Conservation (phyloP, 2,888 invertebrate species). For the Macrophya alboannulata region DNA sequence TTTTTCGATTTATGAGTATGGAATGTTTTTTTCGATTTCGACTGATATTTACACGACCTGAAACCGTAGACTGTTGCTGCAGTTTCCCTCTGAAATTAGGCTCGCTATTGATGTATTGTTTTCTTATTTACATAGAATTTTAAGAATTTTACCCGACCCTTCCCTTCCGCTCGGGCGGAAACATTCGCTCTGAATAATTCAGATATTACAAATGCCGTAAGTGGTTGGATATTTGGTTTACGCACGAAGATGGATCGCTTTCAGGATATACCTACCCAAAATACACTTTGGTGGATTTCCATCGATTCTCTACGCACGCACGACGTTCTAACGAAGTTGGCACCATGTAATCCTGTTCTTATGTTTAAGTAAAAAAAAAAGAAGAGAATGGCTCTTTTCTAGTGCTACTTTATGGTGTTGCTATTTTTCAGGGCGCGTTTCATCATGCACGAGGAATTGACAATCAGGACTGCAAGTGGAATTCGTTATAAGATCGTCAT, state of each 20-base stretch:
- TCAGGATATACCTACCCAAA: neutral
- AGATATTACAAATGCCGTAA: constrained; percentile 13
- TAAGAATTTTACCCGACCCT: neutral
- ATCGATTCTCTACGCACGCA: neutral
- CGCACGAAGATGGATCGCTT: constrained; percentile 23
- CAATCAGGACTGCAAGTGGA: neutral
- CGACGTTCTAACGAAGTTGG: neutral
- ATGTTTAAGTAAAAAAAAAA: neutral
- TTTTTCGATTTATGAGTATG: neutral
- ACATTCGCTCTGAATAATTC: constrained; percentile 42
- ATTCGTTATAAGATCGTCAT: neutral
- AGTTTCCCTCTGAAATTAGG: neutral
- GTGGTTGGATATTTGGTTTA: constrained; percentile 26
- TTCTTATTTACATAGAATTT: neutral
- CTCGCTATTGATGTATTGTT: neutral
- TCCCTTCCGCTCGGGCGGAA: neutral
- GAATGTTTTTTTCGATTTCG: neutral
- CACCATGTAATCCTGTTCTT: neutral
- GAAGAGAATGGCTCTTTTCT: neutral
- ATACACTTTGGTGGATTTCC: constrained; percentile 10
- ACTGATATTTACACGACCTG: neutral
- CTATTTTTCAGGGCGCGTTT: neutral
- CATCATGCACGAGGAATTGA: neutral
- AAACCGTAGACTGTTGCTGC: neutral
- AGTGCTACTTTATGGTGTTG: neutral